phyloP scores from a whole-genome alignment of 92 coral and sea anemone genomes.

The Siderastrea siderea region DNA sequence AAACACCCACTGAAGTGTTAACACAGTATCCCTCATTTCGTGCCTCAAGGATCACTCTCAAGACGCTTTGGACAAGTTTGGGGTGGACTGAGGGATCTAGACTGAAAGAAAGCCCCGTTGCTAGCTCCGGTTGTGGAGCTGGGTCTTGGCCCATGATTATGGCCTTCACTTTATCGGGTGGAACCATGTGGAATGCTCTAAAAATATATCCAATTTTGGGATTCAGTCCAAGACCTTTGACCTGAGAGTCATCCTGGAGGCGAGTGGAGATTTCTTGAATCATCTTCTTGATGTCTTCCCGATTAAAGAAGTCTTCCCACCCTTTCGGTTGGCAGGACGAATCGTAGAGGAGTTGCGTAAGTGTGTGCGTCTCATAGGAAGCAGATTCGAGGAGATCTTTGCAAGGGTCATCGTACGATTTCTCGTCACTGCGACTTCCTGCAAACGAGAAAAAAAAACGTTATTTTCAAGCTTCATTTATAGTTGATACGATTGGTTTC shows the following conservation, averaged over 20 bases:
- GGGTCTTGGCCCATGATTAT: slow-evolving; percentile 73
- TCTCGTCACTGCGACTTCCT: background rate
- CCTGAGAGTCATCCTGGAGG: slow-evolving; percentile 39
- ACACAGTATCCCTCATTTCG: slow-evolving; percentile 73
- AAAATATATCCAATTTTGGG: slow-evolving; percentile 73
- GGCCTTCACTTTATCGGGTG: slow-evolving; percentile 56
- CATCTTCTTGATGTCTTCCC: background rate
- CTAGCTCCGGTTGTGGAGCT: slow-evolving; percentile 80
- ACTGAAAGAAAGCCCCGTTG: slow-evolving; percentile 77
- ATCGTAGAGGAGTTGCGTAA: slow-evolving; percentile 46
- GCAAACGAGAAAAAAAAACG: background rate
- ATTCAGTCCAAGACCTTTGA: slow-evolving; percentile 45
- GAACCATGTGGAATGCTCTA: slow-evolving; percentile 76
- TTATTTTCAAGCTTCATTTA: too few relatives aligned
- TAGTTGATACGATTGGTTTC: too few relatives aligned
- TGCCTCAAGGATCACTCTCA: slow-evolving; percentile 76
- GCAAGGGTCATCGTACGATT: background rate
- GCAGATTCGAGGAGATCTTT: slow-evolving; percentile 49
- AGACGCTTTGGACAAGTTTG: slow-evolving; percentile 68
- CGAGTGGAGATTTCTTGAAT: slow-evolving; percentile 54
- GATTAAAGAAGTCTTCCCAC: slow-evolving; percentile 69
- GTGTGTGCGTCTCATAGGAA: slow-evolving; percentile 53
- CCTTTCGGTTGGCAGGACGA: slow-evolving; percentile 53
- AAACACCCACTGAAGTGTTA: slow-evolving; percentile 35
- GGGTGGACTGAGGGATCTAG: slow-evolving; percentile 59